Evolutionary conservation across 2,888 invertebrate species (phyloP), one percentile per base, ranked within the genome.

Genomic region (Anoplius nigerrimus): DNA sequence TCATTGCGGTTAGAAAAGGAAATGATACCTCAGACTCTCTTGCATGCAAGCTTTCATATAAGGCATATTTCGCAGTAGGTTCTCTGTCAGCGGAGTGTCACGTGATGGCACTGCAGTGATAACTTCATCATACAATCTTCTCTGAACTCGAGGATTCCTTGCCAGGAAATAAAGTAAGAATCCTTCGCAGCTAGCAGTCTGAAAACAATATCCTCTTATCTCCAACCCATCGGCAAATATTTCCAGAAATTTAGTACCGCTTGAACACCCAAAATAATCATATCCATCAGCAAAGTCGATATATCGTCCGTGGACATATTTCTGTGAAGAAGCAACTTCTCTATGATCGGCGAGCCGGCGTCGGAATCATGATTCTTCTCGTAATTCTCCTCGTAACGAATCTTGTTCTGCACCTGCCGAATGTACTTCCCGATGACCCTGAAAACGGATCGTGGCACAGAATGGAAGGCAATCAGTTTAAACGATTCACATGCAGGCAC

Each of bases 81-180:
- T 80, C 46, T 86, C 85, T 0, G 83, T 80, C 13, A 87, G 58
- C 5, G 72, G 46, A 4, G 89, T 89, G 8, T 82, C 84, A 27
- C 86, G 84, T 55, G 86, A 87, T 0, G 87, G 80, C 46, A 53
- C 53, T 3, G 18, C 20, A 34, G 89, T 71, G 5, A 82, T 78
- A 43, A 84, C 84, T 21, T 94, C 88, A 89, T 95, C 95, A n/a
- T 92, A 90, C 0, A 94, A 88, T 65, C 89, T 89, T 62, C 91
- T 91, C 84, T 95, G 95, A 6, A 90, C 90, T 66, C 91, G 90
- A 52, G 92, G 93, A 84, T 93, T 91, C 75, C 90, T 92, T 0
- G 94, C 92, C 76, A 95, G 86, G 79, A 92, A 91, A 82, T 94
- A 95, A 63, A 95, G 77, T 27, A 93, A 81, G 80, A 93, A 94